Base-by-base conservation (phyloP, 2,113 vertebrate species). In the Pseudois nayaur region DNA sequence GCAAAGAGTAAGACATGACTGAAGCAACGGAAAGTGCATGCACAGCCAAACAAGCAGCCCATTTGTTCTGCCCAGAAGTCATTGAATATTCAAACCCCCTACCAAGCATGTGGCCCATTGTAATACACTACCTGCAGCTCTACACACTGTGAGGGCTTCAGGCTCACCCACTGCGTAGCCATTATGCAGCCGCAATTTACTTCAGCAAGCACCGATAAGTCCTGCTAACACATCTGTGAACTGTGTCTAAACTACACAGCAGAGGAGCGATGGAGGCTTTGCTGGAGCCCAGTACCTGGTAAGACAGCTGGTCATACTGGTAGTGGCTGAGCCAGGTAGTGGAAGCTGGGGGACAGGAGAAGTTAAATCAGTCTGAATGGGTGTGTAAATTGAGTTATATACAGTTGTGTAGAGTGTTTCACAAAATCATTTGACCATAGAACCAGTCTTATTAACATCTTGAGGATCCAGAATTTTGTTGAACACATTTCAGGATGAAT, bases 401-500 rank as follows among this genome's bases (percentile, higher is more conserved):
- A 52, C 12, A 94, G 36, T 74, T 55, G 23, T 36, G 25, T 27
- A 16, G 19, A 43, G 0, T 74, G 17, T 17, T 43, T 55, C 33
- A 82, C 19, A 94, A n/a, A 95, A 88, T 57, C 95, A 91, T 57
- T 62, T 55, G 48, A 91, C 54, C 16, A 48, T 6, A 67, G 27
- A 94, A 10, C 8, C 60, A 87, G 17, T 84, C 45, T 79, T 64
- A 74, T 36, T 74, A 64, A 64, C 8, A 62, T 31, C 50, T 91
- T 79, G 45, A 94, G 54, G 76, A 62, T 54, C 36, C 12, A 50
- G 21, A 93, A 52, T 67, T 86, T 43, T 60, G 8, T 55, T n/a
- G 67, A 81, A 64, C 13, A 45, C 4, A 11, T 83, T 95, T 86
- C 5, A 3, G 33, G 7, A 50, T 57, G 15, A 14, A 59, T 3